phyloP scores from a whole-genome alignment of 2,113 vertebrate genomes.

The human region DNA sequence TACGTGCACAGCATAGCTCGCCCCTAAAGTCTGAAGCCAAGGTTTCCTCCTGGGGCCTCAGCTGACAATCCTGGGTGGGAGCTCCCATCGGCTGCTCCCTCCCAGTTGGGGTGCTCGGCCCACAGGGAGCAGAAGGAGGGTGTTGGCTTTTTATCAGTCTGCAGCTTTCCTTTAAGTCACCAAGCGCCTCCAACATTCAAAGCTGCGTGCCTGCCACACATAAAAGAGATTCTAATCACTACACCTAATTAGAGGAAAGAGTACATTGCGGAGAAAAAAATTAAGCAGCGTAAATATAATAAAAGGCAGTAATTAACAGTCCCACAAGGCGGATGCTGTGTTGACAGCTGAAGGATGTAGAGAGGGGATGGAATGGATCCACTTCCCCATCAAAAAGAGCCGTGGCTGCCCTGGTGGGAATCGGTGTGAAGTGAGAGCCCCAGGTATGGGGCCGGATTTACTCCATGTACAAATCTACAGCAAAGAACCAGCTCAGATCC shows the following conservation, averaged over 20 bases:
- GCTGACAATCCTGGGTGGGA: background rate
- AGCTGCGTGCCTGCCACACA: conserved; percentile 61
- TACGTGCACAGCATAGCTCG: accelerated
- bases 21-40: background rate
- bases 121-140: background rate
- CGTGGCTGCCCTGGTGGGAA: background rate
- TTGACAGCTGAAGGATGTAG: conserved; percentile 55
- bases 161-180: conserved; percentile 66
- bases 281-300: conserved; percentile 78
- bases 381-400: background rate
- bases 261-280: conserved; percentile 74
- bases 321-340: conserved; percentile 58
- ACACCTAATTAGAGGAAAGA: conserved; percentile 79
- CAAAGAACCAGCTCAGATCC: background rate
- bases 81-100: background rate
- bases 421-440: background rate
- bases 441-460: background rate
- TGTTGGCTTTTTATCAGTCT: conserved; percentile 15
- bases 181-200: conserved; percentile 49
- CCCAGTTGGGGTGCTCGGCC: background rate
- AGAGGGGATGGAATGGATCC: background rate
- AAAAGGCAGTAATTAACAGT: conserved; percentile 78
- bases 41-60: background rate
- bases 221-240: conserved; percentile 81
- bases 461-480: accelerated